A percentile compares a stretch with the other conserved stretches of the same genome.
phyloP scores from a whole-genome alignment of 2,113 vertebrate genomes.

The Labrus mixtus region DNA sequence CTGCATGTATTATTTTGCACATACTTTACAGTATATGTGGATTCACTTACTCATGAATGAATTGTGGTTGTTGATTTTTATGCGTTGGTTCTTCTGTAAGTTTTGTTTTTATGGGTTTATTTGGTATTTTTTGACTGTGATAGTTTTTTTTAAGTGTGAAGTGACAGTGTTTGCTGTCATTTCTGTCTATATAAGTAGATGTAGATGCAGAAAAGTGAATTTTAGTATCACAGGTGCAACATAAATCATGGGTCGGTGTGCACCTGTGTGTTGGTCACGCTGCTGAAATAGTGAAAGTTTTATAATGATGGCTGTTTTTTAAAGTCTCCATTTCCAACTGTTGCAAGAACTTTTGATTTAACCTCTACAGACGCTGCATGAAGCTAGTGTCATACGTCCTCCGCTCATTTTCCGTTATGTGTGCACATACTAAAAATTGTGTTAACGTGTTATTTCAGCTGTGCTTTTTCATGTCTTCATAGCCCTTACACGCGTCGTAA shows the following conservation, averaged over 20 bases:
- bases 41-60: not conserved
- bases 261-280: not conserved
- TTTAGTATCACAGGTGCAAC: not conserved
- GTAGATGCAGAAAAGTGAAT: not conserved
- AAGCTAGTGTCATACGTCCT: not conserved
- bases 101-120: not conserved
- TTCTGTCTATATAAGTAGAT: not conserved
- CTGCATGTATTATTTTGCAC: not conserved
- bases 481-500: not conserved
- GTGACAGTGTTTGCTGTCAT: not conserved
- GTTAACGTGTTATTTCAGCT: constrained; percentile 9
- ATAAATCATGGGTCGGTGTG: not conserved
- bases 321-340: not conserved
- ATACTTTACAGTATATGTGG: not conserved
- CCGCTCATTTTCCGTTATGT: not conserved
- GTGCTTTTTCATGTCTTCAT: constrained; percentile 4
- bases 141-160: too few relatives aligned
- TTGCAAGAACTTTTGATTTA: not conserved
- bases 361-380: not conserved
- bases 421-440: not conserved
- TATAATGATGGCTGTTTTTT: not conserved
- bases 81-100: not conserved
- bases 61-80: too few relatives aligned
- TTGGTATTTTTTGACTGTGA: not conserved
- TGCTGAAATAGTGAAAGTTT: not conserved